A percentile compares a stretch with the other conserved stretches of the same genome.
Conservation (phyloP, 2,888 invertebrate genomes). For the Agrochola litura region DNA sequence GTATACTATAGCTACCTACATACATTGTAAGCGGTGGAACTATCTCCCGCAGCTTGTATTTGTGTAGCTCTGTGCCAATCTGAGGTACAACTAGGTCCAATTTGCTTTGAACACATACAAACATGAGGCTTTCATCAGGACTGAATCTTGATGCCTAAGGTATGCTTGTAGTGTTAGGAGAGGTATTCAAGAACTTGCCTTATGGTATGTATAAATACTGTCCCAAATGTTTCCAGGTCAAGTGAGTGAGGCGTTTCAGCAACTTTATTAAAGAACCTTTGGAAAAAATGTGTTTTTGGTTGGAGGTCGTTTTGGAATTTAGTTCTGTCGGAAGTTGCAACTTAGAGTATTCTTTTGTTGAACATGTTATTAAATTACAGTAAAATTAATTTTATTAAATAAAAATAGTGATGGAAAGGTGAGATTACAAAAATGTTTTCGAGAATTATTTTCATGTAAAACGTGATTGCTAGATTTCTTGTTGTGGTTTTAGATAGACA, state of each 20-base stretch:
- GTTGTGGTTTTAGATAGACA: neutral
- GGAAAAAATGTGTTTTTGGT: neutral
- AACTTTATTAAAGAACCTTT: neutral
- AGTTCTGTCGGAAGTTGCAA: neutral
- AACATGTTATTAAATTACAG: too few species aligned
- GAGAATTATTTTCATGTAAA: neutral
- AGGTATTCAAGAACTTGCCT: neutral
- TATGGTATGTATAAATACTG: neutral
- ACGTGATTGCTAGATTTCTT: too few species aligned
- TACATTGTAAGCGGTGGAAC: neutral
- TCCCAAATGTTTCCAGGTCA: neutral
- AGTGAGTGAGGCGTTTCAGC: neutral
- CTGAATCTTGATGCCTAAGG: constrained; percentile 22
- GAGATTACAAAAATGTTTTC: neutral
- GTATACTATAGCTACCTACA: neutral
- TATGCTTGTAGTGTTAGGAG: neutral
- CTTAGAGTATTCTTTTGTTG: neutral
- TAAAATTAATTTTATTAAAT: too few species aligned
- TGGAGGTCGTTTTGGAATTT: neutral
- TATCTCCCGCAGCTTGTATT: constrained; percentile 24
- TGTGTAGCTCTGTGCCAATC: constrained; percentile 48
- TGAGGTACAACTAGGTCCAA: constrained; percentile 53
- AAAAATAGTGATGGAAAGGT: neutral
- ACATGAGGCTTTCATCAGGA: constrained; percentile 36
- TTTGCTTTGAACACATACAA: constrained; percentile 54